phyloP scores from a whole-genome alignment of 2,888 invertebrate species.

The Dynastes hyllus region DNA sequence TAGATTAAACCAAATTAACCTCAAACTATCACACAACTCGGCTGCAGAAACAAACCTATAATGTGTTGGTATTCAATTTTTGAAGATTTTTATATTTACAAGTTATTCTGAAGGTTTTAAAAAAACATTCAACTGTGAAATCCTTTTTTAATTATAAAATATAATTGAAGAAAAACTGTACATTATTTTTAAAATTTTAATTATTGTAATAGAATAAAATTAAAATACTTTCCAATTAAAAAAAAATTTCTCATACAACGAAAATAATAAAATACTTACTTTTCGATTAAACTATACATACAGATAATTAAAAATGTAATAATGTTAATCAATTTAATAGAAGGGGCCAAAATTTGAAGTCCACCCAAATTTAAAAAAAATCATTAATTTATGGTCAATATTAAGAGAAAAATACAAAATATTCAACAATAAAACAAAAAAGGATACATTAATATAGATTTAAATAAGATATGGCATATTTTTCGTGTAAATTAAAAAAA shows the following conservation, averaged over 20 bases:
- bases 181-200: constrained; percentile 50
- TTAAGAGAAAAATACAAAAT: constrained; percentile 42
- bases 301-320: constrained; percentile 30
- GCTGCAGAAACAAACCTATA: no score
- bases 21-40: no score
- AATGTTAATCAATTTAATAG: constrained; percentile 27
- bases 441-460: constrained; percentile 21
- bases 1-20: no score
- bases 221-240: constrained; percentile 52
- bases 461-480: constrained; percentile 45
- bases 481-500: constrained; percentile 22
- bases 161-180: constrained; percentile 51
- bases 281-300: constrained; percentile 44
- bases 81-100: no score
- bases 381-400: constrained; percentile 29
- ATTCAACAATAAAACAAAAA: constrained; percentile 42
- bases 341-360: constrained; percentile 43
- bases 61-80: no score
- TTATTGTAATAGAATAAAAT: constrained; percentile 47
- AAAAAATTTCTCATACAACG: constrained; percentile 49
- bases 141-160: constrained; percentile 51
- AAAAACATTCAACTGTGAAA: constrained; percentile 1
- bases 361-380: constrained; percentile 44
- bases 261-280: constrained; percentile 41
- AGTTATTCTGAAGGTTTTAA: background rate